Base-by-base conservation (phyloP, 2,113 vertebrate genomes). In the Anolis carolinensis region DNA sequence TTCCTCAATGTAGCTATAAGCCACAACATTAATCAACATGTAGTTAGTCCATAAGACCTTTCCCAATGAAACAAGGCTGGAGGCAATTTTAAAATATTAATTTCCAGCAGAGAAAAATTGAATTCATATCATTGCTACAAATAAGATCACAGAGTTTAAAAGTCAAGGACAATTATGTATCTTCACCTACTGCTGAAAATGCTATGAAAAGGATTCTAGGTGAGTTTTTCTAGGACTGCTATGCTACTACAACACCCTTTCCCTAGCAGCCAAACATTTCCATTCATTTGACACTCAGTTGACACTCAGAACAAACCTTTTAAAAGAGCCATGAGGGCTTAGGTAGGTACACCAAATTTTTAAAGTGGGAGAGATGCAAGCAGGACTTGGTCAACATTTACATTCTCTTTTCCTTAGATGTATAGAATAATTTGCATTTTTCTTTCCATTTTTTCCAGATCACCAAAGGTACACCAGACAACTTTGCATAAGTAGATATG, bases 401-500 rank as follows among this genome's bases (percentile, higher is more conserved):
- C 62, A 18, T 87, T 18, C 14, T 2, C 34, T 72, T 86, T 27
- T 50, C 44, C 13, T 10, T 27, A 16, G 13, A 71, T 86, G 50
- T 34, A 14, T 30, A 4, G 30, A 48, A 13, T 25, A 25, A 16
- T 50, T 4, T 32, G 27, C 1, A 7, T 63, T n/a, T 9, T 32
- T 21, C 1, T 44, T 62, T 75, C 76, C n/a, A n/a, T 1, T 1
- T 39, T 32, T 36, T 30, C 48, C 25, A 79, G 1, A 55, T 0
- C 0, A 18, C 18, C 1, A 93, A 59, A 92, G 90, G 87, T 76
- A 2, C 88, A 92, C 89, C 82, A 88, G 82, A 71, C 84, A 52
- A 76, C 88, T 92, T 88, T 86, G 91, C 50, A 81, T 86, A 62
- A 74, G 2, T 36, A 4, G 84, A 85, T 85, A 93, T 94, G 90